A percentile compares a stretch with the other conserved stretches of the same genome.
Conservation (phyloP, 2,888 invertebrate species). For the Watsonalla binaria region DNA sequence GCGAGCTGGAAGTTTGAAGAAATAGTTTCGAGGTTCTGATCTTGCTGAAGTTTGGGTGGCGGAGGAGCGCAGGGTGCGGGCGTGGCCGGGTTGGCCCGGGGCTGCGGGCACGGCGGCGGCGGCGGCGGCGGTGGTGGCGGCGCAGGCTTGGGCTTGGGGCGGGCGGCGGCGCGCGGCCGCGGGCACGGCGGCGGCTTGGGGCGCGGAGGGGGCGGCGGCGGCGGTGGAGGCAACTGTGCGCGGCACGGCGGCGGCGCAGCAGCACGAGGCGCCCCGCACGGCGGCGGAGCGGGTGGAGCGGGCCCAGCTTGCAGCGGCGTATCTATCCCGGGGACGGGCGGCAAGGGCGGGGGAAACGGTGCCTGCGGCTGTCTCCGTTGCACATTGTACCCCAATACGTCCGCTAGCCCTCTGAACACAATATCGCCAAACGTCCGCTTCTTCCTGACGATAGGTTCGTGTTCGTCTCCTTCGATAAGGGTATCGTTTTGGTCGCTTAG, state of each 20-base stretch:
- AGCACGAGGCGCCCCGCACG: constrained; percentile 34
- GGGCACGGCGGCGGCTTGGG: constrained; percentile 55
- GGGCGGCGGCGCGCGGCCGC: constrained; percentile 50
- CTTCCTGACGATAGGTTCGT: constrained; percentile 63
- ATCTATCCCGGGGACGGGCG: constrained; percentile 65
- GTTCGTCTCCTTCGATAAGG: constrained; percentile 39
- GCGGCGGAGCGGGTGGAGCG: constrained; percentile 30
- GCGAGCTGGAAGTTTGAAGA: constrained; percentile 61
- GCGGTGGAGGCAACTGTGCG: constrained; percentile 20
- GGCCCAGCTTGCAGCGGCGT: constrained; percentile 48
- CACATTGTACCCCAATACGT: constrained; percentile 67
- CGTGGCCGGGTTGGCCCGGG: constrained; percentile 59
- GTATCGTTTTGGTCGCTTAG: constrained; percentile 28
- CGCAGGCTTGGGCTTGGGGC: constrained; percentile 37
- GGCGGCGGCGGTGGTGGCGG: constrained; percentile 48
- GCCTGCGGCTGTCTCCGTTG: constrained; percentile 54
- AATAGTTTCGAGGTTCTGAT: constrained; percentile 54
- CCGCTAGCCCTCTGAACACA: constrained; percentile 72
- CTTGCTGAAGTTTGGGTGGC: constrained; percentile 33
- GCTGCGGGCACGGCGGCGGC: constrained; percentile 51
- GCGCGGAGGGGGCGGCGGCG: constrained; percentile 33
- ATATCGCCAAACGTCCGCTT: constrained; percentile 73
- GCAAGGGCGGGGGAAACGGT: constrained; percentile 64
- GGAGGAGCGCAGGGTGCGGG: constrained; percentile 52
- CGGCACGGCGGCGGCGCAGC: constrained; percentile 50